These are phyloP conservation scores for Eudemis profundana DNA, from an alignment of 2,888 invertebrate genomes.

Conservation along the genomic window DNA sequence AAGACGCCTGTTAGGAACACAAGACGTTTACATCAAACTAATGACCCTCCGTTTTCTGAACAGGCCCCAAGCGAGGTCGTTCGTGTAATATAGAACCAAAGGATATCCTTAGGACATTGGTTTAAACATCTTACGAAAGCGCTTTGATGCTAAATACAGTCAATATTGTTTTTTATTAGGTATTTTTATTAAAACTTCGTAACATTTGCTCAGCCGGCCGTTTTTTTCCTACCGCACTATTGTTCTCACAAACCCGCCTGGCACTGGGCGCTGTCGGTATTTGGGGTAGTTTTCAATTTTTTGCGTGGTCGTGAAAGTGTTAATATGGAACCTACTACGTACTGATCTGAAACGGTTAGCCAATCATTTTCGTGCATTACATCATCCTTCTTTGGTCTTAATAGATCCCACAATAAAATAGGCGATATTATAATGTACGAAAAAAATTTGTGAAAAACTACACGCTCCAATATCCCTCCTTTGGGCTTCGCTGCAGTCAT, in stretches of 20 bases:
- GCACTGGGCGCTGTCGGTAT: too few species aligned
- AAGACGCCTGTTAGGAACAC: too few species aligned
- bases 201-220: too few species aligned
- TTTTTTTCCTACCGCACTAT: too few species aligned
- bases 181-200: too few species aligned
- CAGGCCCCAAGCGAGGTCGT: neutral
- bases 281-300: too few species aligned
- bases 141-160: too few species aligned
- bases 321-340: too few species aligned
- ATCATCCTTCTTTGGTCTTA: conserved; percentile 11
- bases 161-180: too few species aligned
- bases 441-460: conserved; percentile 8
- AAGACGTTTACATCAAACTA: neutral
- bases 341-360: neutral
- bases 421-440: conserved; percentile 13
- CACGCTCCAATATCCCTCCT: neutral
- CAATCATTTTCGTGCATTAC: neutral
- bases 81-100: neutral
- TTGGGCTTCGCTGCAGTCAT: too few species aligned
- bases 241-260: too few species aligned
- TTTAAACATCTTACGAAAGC: conserved; percentile 9
- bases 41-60: conserved; percentile 1
- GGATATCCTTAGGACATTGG: neutral
- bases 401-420: conserved; percentile 8
- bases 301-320: too few species aligned